A percentile compares a stretch with the other conserved stretches of the same genome.
Evolutionary conservation across 1,140 invertebrate genomes (phyloP).

Genomic region (Nymphalis io): DNA sequence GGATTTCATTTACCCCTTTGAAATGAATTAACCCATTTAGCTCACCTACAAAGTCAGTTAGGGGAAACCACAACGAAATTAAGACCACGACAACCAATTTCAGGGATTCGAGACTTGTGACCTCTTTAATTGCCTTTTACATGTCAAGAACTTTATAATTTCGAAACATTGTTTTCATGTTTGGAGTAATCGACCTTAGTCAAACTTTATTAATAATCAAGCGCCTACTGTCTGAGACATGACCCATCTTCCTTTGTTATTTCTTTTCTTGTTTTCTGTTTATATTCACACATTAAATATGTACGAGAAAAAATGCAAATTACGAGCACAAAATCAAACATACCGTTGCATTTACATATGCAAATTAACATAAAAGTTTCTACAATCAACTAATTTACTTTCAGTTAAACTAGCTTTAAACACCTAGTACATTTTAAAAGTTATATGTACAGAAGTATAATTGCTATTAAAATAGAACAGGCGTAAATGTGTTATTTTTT

Average conservation of each 20-base stretch:
- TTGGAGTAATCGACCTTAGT: conserved; percentile 23
- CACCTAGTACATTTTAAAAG: background rate
- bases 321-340: background rate
- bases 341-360: background rate
- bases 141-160: conserved; percentile 35
- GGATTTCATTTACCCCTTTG: conserved; percentile 11
- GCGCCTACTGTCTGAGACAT: conserved; percentile 6
- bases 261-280: background rate
- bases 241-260: background rate
- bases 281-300: background rate
- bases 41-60: conserved; percentile 30
- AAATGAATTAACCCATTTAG: conserved; percentile 27
- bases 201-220: conserved; percentile 36
- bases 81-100: conserved; percentile 29
- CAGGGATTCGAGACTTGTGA: conserved; percentile 23
- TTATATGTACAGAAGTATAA: background rate
- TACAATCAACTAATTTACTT: too few relatives aligned
- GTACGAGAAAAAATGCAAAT: background rate
- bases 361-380: background rate
- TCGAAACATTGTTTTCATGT: conserved; percentile 24
- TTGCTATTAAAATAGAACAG: background rate
- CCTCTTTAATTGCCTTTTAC: conserved; percentile 26
- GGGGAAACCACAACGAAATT: conserved; percentile 30
- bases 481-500: background rate
- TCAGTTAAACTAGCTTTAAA: background rate